Evolutionary conservation across 2,113 vertebrate species (phyloP).

Genomic region (Bos indicus): DNA sequence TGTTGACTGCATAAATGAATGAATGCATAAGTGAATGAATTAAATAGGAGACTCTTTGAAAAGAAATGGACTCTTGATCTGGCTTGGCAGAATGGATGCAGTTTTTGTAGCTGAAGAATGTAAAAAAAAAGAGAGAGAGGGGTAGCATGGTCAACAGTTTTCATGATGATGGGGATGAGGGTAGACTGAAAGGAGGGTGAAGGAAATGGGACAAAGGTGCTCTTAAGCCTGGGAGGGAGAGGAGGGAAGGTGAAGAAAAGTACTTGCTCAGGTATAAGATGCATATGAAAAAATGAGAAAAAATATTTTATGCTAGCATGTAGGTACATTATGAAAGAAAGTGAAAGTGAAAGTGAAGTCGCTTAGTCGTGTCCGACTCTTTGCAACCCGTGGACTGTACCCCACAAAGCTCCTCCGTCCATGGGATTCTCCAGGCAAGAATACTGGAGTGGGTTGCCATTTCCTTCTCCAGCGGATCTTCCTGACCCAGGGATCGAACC

Average conservation of each 20-base stretch:
- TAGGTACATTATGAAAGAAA: not conserved
- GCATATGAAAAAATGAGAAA: not conserved
- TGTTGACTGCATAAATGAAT: not conserved
- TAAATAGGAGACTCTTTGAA: not conserved
- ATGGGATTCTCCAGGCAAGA: too few species aligned
- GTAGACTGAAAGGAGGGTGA: not conserved
- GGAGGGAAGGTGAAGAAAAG: not conserved
- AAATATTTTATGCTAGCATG: not conserved
- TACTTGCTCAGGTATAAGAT: not conserved
- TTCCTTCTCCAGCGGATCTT: too few species aligned
- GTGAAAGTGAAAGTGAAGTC: too few species aligned
- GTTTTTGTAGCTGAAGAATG: not conserved
- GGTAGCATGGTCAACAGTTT: rapidly evolving
- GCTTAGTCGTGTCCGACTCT: too few species aligned
- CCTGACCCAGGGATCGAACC: too few species aligned
- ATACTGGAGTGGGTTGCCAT: too few species aligned
- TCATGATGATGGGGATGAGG: not conserved
- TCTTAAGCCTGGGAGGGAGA: rapidly evolving
- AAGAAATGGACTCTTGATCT: not conserved
- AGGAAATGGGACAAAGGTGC: rapidly evolving
- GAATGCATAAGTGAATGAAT: not conserved
- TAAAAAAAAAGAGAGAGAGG: not conserved
- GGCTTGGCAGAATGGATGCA: not conserved
- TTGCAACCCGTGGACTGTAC: too few species aligned
- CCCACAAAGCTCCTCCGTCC: too few species aligned